phyloP scores from a whole-genome alignment of 2,888 invertebrate species.

The Resseliella maxima region DNA sequence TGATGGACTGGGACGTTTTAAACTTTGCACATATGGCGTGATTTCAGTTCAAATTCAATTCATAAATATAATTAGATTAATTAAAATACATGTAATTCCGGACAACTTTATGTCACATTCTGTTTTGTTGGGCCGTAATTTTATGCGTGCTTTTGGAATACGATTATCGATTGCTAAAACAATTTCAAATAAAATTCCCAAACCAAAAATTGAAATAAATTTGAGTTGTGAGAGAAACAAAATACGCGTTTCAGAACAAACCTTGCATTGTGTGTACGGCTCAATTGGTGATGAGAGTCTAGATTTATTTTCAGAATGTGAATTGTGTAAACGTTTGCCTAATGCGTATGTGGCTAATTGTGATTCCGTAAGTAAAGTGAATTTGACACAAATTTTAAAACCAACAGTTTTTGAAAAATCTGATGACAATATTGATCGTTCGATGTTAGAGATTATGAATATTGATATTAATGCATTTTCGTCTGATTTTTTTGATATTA shows the following conservation, averaged over 20 bases:
- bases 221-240: background rate
- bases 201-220: background rate
- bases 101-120: background rate
- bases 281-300: background rate
- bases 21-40: background rate
- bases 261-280: background rate
- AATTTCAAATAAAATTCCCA: background rate
- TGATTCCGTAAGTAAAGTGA: background rate
- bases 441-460: background rate
- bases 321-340: background rate
- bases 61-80: background rate
- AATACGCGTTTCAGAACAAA: background rate
- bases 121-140: constrained; percentile 5
- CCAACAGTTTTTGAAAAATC: background rate
- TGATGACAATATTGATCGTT: background rate
- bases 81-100: background rate
- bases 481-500: background rate
- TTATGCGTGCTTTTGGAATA: background rate
- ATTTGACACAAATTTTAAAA: background rate
- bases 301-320: background rate
- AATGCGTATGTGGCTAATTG: background rate
- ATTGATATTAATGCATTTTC: background rate
- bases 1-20: background rate
- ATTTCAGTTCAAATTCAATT: background rate
- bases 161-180: background rate